Base-by-base conservation (phyloP, 1,140 invertebrate genomes). In the Ceratina japonica region DNA sequence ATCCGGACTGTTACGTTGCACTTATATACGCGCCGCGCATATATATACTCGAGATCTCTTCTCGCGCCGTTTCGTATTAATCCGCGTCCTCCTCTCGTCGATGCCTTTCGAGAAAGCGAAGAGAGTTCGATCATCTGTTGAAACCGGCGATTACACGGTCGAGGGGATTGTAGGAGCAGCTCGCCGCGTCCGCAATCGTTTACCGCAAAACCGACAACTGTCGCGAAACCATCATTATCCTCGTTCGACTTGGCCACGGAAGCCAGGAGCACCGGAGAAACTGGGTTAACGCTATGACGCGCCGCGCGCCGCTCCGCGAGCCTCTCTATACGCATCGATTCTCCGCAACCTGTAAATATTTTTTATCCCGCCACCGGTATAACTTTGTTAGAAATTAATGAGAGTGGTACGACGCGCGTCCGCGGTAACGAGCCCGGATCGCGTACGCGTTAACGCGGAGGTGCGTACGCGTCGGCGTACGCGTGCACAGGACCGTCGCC, bases 381-480 rank as follows among this genome's bases (percentile, higher is more conserved):
- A 56, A 71, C 20, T 75, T 79, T 66, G 77, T 78, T 80, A 75
- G 65, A 44, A 65, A 80, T 81, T 83, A 75, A 79, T 54, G 82
- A 52, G 64, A 44, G 51, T 52, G n/a, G n/a, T n/a, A n/a, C n/a
- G n/a, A n/a, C n/a, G n/a, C n/a, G n/a, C n/a, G n/a, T n/a, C n/a
- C n/a, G n/a, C n/a, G 65, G 74, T 51, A 77, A 56, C 79, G 58
- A 56, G 22, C 65, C 31, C 58, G 63, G 44, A 84, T 74, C 70
- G 8, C 37, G 65, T 64, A 84, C 61, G 64, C 54, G 70, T 79
- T 44, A 58, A 70, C 58, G 52, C 66, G 51, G n/a, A 54, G 62
- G 51, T 63, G 27, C 27, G 24, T 59, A 44, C n/a, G n/a, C 5
- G 37, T 44, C 10, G 37, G 27, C n/a, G n/a, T n/a, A n/a, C 51